Evolutionary conservation across 2,888 invertebrate genomes (phyloP), one percentile per base, ranked within the genome.

Genomic region (Lycophotia porphyrea): DNA sequence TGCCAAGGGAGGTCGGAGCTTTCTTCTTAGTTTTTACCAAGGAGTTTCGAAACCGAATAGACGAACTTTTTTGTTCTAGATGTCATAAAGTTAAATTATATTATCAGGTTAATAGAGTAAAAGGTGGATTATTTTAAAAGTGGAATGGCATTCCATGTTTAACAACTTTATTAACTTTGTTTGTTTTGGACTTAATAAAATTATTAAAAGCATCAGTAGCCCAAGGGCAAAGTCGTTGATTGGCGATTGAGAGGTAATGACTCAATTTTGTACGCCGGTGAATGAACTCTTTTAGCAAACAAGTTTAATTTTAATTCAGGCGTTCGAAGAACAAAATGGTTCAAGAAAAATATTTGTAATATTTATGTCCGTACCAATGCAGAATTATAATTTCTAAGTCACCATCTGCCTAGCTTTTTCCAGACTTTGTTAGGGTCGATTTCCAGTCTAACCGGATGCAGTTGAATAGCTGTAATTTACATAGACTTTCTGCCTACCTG

Each of bases 211-310:
- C 36, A 44, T 88, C 88, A 89, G 86, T 89, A 88, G 82, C 86
- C 84, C 83, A 82, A 85, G 87, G 84, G 88, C 87, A 88, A 86
- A 88, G 85, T 84, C 82, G 76, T 88, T 87, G 88, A 87, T 87
- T 81, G 86, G 81, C 81, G 73, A 85, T 78, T 76, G 78, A 86
- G 84, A 78, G 76, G 75, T 77, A 63, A 84, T 69, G 64, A 80
- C 66, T 84, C 63, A 47, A 78, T 70, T 42, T 67, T 72, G 55
- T 61, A 42, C 55, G 27, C n/a, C 64, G 79, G 69, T 78, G 65
- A 78, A 81, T 67, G 73, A 83, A 84, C 79, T 83, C 49, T 55
- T 72, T 34, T 66, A 61, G 47, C 52, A 71, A 69, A 71, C 84
- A 73, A 36, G 68, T 78, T 81, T 44, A 15, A 39, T 39, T 75